Conservation (phyloP, 2,888 invertebrate species). For the Leucozona laternaria region DNA sequence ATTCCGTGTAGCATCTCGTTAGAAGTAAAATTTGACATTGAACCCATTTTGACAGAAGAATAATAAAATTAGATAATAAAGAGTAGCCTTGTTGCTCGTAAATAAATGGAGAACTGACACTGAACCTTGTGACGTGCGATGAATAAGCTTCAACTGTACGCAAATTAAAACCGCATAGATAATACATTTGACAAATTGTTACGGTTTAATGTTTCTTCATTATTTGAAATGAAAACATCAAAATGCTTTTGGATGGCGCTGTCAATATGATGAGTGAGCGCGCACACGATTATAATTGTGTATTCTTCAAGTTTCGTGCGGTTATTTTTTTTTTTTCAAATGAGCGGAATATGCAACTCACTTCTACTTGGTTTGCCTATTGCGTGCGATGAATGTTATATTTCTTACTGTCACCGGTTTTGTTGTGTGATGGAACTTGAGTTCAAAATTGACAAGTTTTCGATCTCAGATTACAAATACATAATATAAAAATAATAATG, state of each 20-base stretch:
- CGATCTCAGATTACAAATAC: conserved; percentile 56
- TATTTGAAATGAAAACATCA: conserved; percentile 50
- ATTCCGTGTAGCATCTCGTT: neutral
- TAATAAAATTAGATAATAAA: conserved; percentile 23
- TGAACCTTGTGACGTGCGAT: conserved; percentile 15
- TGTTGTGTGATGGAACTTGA: conserved; percentile 42
- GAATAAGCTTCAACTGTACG: neutral
- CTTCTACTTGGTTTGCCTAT: neutral
- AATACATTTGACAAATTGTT: conserved; percentile 39
- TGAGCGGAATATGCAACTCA: neutral
- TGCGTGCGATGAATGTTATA: conserved; percentile 20
- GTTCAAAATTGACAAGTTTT: conserved; percentile 37
- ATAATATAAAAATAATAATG: conserved; percentile 1
- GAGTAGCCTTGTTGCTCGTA: conserved; percentile 8
- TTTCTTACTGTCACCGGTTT: conserved; percentile 44
- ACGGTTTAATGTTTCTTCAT: conserved; percentile 47
- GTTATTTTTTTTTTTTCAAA: conserved; percentile 29
- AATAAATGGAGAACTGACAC: neutral
- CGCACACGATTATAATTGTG: conserved; percentile 44
- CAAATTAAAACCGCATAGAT: conserved; percentile 52
- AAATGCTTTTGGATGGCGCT: conserved; percentile 49
- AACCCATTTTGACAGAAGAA: conserved; percentile 49
- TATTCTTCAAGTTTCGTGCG: conserved; percentile 47
- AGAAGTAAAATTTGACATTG: conserved; percentile 58
- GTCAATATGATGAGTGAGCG: conserved; percentile 47